phyloP scores from a whole-genome alignment of 2,797 vertebrate species.

The Zalophus californianus region DNA sequence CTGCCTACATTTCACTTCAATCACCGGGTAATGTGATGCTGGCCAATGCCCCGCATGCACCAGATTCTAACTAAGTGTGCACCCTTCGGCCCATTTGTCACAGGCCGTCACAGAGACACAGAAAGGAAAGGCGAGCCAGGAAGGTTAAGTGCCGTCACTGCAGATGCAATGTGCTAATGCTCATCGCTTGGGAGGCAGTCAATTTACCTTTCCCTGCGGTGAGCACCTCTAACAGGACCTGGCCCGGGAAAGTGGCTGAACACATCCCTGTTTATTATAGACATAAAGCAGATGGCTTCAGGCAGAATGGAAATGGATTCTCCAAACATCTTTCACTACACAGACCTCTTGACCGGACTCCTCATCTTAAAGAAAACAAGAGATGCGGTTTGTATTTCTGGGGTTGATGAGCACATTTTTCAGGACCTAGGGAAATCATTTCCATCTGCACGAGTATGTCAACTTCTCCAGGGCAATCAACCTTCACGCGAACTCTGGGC shows the following conservation, averaged over 20 bases:
- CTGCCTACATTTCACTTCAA: background rate
- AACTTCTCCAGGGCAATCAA: constrained; percentile 53
- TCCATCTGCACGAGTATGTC: background rate
- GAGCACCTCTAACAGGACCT: background rate
- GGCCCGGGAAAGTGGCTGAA: background rate
- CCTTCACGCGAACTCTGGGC: background rate
- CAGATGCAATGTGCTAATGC: constrained; percentile 16
- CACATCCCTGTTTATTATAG: constrained; percentile 69
- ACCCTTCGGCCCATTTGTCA: constrained; percentile 46
- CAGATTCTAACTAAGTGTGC: background rate
- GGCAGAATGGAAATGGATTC: constrained; percentile 73
- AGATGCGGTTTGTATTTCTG: background rate
- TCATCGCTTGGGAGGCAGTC: constrained; percentile 14
- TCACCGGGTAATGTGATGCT: background rate
- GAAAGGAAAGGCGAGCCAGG: background rate
- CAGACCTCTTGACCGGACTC: constrained; percentile 50
- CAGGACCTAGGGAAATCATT: constrained; percentile 13
- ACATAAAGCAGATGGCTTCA: constrained; percentile 70
- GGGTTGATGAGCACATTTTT: constrained; percentile 7
- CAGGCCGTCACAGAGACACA: background rate
- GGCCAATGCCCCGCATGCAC: background rate
- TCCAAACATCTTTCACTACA: constrained; percentile 67
- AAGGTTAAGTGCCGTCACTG: constrained; percentile 9
- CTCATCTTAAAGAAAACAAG: constrained; percentile 67
- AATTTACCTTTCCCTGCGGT: constrained; percentile 57